phyloP scores from a whole-genome alignment of 1,140 invertebrate genomes.

The Drosophila saltans region DNA sequence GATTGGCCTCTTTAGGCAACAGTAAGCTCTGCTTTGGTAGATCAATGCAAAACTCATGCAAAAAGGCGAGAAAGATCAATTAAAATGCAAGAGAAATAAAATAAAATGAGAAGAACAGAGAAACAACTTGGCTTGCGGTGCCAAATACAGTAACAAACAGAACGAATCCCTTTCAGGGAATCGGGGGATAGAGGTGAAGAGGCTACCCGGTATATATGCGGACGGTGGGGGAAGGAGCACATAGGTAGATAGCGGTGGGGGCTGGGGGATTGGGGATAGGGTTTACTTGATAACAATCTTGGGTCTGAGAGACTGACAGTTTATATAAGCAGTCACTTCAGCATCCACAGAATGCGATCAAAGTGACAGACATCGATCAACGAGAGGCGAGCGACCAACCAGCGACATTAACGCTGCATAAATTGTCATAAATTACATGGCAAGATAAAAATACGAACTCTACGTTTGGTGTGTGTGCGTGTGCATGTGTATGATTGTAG shows the following conservation, averaged over 20 bases:
- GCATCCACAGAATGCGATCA: constrained; percentile 67
- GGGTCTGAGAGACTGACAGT: constrained; percentile 54
- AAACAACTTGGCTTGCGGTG: constrained; percentile 54
- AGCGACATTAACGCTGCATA: constrained; percentile 81
- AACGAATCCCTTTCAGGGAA: constrained; percentile 24
- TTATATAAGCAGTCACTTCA: constrained; percentile 72
- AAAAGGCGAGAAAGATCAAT: constrained; percentile 54
- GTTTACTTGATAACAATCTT: constrained; percentile 64
- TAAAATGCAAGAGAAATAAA: constrained; percentile 69
- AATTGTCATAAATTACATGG: constrained; percentile 81
- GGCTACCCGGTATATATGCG: background rate
- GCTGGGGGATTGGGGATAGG: no score
- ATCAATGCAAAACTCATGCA: constrained; percentile 69
- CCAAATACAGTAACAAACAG: constrained; percentile 63
- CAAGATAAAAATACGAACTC: constrained; percentile 40
- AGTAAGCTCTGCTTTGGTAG: constrained; percentile 38
- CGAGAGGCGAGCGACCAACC: constrained; percentile 51
- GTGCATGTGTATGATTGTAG: constrained; percentile 47
- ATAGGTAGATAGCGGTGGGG: no score
- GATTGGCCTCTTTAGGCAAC: constrained; percentile 77
- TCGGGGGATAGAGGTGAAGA: background rate
- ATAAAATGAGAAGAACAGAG: constrained; percentile 50
- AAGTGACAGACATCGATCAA: constrained; percentile 79
- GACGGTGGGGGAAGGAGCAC: no score
- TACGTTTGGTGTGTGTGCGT: constrained; percentile 9